Evolutionary conservation across 2,113 vertebrate genomes (phyloP).

Genomic region (Colinus virginianus): DNA sequence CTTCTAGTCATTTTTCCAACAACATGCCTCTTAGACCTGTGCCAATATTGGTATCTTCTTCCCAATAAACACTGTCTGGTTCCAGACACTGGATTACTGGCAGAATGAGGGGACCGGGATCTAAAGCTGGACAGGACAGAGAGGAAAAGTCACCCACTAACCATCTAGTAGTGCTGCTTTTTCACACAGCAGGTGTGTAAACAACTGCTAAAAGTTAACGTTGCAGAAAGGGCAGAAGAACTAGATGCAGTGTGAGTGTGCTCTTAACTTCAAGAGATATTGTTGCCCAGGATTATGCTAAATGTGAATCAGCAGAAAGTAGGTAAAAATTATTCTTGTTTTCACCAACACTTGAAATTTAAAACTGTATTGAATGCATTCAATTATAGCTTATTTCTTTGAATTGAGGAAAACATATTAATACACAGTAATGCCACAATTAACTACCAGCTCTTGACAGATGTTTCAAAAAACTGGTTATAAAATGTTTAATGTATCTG

Average conservation of each 20-base stretch:
- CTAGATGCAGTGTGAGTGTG: not conserved
- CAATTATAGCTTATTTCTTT: constrained; percentile 27
- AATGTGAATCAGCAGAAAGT: constrained; percentile 2
- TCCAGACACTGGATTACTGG: not conserved
- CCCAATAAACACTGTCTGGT: not conserved
- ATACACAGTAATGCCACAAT: not conserved
- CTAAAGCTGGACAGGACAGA: not conserved
- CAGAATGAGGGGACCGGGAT: not conserved
- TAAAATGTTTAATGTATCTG: constrained; percentile 4
- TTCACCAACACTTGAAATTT: constrained; percentile 35
- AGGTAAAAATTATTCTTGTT: constrained; percentile 47
- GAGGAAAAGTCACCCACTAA: not conserved
- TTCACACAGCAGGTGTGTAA: not conserved
- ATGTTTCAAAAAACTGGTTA: constrained; percentile 5
- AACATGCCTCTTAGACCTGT: not conserved
- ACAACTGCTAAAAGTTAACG: not conserved
- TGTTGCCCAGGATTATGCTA: constrained; percentile 1
- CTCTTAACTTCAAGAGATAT: not conserved
- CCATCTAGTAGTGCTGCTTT: not conserved
- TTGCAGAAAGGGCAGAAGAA: not conserved
- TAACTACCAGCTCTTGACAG: not conserved
- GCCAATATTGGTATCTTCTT: not conserved
- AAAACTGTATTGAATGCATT: not conserved
- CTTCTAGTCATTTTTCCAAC: not conserved
- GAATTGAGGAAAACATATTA: not conserved